Base-by-base conservation (phyloP, 2,888 invertebrate species). In the Dichetophora obliterata region DNA sequence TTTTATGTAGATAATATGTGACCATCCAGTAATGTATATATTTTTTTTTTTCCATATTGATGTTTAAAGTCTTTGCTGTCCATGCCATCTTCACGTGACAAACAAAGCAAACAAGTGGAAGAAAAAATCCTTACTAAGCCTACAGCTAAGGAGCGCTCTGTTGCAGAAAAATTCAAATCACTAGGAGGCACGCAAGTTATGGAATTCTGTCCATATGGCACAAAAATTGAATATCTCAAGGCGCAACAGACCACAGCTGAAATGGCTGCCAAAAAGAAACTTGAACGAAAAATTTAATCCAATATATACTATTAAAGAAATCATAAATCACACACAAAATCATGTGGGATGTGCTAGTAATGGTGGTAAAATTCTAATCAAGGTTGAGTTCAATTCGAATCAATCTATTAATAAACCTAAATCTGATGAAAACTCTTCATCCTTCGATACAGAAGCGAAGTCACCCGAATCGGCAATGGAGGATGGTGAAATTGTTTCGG, bases 151-250 rank as follows among this genome's bases (percentile, higher is more conserved):
- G 98, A 99, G 89, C 93, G 95, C 83, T 97, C 96, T 0, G 90
- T 98, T n/a, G 96, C 97, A 0, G 98, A 98, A 89, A 93, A 97
- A 83, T 99, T 99, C 88, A 94, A 96, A 84, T 98, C 98, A 19
- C 97, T 98, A 91, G 98, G 98, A 85, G 98, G 95, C 83, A 95
- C 95, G 0, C 95, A 95, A 87, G 95, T 96, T 5, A 96, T 95
- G 94, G 98, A 99, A 89, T 99, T 98, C 90, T 99, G 99, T 88
- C 96, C 97, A 0, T 96, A 97, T 89, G 98, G 98, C 11, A 98
- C 98, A 0, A 93, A 95, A 82, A 93, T 94, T 16, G 98, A 99
- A 86, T 99, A 98, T 86, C 81, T 89, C 0, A 88, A 94, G 78
- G 91, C 87, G 81, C 90, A 90, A 66, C 89, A 89, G 78, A 87